phyloP scores from a whole-genome alignment of 1,140 invertebrate genomes.

The Amyelois transitella region DNA sequence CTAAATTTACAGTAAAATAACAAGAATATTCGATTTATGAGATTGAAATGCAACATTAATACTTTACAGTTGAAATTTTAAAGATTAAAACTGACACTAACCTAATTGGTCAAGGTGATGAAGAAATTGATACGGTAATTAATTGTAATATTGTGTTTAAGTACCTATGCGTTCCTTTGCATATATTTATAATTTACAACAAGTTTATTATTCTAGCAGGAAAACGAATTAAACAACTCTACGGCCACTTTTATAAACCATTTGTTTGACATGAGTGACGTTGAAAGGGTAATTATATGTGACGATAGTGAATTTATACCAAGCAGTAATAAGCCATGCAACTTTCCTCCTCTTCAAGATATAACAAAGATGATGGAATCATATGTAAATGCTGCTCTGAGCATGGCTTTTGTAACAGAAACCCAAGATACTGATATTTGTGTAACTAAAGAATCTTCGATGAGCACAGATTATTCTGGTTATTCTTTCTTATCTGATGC shows the following conservation, averaged over 20 bases:
- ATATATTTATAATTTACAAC: not conserved
- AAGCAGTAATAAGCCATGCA: constrained; percentile 17
- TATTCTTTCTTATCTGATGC: constrained; percentile 44
- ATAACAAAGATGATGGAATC: constrained; percentile 38
- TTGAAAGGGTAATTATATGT: constrained; percentile 25
- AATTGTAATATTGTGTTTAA: not conserved
- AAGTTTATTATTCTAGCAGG: constrained; percentile 12
- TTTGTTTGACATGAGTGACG: constrained; percentile 55
- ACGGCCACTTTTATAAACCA: constrained; percentile 52
- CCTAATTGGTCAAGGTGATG: constrained; percentile 62
- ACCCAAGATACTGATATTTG: constrained; percentile 1
- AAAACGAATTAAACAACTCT: constrained; percentile 28
- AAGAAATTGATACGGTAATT: constrained; percentile 35
- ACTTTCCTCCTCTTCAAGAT: constrained; percentile 14
- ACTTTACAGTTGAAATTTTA: constrained; percentile 22
- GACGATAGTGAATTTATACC: constrained; percentile 17
- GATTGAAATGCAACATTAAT: too few species aligned
- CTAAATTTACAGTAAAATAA: too few species aligned
- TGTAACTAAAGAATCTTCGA: constrained; percentile 12
- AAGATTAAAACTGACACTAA: constrained; percentile 23
- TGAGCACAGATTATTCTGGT: constrained; percentile 24
- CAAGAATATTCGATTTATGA: too few species aligned
- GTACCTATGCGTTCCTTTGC: not conserved
- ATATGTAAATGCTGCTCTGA: constrained; percentile 28
- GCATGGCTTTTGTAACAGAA: constrained; percentile 20